A percentile compares a stretch with the other conserved stretches of the same genome.
phyloP scores from a whole-genome alignment of 2,113 vertebrate genomes.

The Bettongia penicillata region DNA sequence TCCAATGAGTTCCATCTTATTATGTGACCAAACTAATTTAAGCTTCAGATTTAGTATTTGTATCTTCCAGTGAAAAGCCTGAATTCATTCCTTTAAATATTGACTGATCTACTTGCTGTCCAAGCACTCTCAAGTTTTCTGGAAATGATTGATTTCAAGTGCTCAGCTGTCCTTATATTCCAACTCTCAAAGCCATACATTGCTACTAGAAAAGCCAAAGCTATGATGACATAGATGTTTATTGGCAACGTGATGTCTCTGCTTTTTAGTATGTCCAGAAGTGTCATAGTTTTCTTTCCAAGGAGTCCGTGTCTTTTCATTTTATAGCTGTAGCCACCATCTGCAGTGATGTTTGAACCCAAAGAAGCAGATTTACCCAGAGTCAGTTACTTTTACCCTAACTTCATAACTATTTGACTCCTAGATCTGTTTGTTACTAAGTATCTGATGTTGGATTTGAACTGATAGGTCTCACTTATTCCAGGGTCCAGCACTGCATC shows the following conservation, averaged over 20 bases:
- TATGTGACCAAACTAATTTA: not conserved
- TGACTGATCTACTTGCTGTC: not conserved
- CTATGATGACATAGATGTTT: not conserved
- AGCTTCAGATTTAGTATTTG: too few relatives aligned
- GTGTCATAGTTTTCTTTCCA: not conserved
- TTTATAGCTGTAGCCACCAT: not conserved
- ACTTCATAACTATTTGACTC: slow-evolving; percentile 26
- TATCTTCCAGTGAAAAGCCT: not conserved
- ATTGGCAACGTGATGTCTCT: not conserved
- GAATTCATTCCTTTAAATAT: not conserved
- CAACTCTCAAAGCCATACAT: not conserved
- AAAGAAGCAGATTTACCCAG: not conserved
- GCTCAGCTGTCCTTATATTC: too few relatives aligned
- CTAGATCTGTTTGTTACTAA: not conserved
- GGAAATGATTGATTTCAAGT: not conserved
- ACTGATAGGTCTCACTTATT: not conserved
- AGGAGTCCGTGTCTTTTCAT: not conserved
- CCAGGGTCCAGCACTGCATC: not conserved
- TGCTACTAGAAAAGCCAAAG: not conserved
- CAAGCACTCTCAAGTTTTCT: not conserved
- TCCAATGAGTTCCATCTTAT: not conserved
- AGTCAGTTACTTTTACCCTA: not conserved
- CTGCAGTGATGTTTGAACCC: not conserved
- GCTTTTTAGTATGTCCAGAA: not conserved
- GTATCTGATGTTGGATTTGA: not conserved